Evolutionary conservation across 2,113 vertebrate genomes (phyloP).

Genomic region (Verasper variegatus): DNA sequence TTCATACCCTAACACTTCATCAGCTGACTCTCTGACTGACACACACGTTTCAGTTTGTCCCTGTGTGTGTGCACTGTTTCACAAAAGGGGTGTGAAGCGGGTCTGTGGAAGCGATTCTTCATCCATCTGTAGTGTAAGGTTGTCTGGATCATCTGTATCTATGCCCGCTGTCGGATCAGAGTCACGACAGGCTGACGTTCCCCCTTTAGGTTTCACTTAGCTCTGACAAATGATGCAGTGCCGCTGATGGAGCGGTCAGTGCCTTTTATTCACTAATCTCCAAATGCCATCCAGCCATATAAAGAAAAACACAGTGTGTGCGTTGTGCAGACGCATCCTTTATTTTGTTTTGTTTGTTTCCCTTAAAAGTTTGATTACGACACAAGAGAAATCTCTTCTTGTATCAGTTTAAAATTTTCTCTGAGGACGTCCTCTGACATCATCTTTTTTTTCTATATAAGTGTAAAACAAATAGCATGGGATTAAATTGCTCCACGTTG

Average conservation of each 20-base stretch:
- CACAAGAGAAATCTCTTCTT: background rate
- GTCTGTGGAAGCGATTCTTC: slow-evolving; percentile 35
- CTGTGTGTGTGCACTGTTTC: background rate
- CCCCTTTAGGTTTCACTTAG: slow-evolving; percentile 42
- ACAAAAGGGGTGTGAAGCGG: slow-evolving; percentile 20
- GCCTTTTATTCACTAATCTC: slow-evolving; percentile 29
- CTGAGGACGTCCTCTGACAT: background rate
- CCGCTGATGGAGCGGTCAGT: slow-evolving; percentile 57
- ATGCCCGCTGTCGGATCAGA: background rate
- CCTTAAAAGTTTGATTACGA: background rate
- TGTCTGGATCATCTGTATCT: slow-evolving; percentile 57
- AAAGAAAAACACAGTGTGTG: slow-evolving; percentile 20
- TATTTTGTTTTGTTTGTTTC: background rate
- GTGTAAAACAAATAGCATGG: background rate
- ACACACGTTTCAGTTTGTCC: background rate
- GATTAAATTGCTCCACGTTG: slow-evolving; percentile 7
- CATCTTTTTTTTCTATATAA: background rate
- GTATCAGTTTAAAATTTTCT: background rate
- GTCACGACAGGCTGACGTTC: no score
- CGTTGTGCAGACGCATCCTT: background rate
- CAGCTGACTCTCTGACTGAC: slow-evolving; percentile 1
- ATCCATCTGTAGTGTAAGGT: slow-evolving; percentile 42
- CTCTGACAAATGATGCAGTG: slow-evolving; percentile 74
- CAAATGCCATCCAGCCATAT: slow-evolving; percentile 1
- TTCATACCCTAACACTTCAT: background rate